phyloP scores from a whole-genome alignment of 2,797 vertebrate species.

The Phoebastria nigripes region DNA sequence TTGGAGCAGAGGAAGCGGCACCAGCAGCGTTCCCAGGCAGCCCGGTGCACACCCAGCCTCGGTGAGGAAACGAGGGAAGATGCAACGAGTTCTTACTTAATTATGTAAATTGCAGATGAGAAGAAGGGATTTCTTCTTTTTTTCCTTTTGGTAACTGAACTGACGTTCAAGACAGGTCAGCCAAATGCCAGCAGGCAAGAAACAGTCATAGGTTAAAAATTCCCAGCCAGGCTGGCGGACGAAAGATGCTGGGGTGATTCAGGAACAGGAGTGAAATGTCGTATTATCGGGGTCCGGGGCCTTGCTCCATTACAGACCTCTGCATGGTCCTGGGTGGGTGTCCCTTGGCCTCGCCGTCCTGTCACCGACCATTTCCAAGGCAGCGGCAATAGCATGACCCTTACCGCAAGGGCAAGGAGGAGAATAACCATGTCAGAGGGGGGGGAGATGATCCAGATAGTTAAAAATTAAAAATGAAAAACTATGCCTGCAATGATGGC shows the following conservation, averaged over 20 bases:
- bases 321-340: not conserved
- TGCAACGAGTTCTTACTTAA: not conserved
- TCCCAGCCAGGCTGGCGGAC: not conserved
- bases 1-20: not conserved
- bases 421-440: accelerated
- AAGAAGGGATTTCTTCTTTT: not conserved
- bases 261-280: not conserved
- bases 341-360: not conserved
- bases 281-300: accelerated
- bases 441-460: accelerated
- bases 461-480: too few relatives aligned
- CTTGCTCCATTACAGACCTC: not conserved
- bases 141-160: not conserved
- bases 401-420: not conserved
- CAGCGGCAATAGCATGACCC: too few relatives aligned
- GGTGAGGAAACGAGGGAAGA: not conserved
- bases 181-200: not conserved
- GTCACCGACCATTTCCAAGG: not conserved
- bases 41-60: not conserved
- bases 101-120: constrained; percentile 40
- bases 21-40: not conserved
- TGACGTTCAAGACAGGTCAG: not conserved
- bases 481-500: not conserved
- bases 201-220: not conserved
- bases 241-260: not conserved